Percentiles rank a stretch among this genome's conserved stretches.
Evolutionary conservation across 2,888 invertebrate species (phyloP).

Genomic region (Trichogramma dendrolimi): DNA sequence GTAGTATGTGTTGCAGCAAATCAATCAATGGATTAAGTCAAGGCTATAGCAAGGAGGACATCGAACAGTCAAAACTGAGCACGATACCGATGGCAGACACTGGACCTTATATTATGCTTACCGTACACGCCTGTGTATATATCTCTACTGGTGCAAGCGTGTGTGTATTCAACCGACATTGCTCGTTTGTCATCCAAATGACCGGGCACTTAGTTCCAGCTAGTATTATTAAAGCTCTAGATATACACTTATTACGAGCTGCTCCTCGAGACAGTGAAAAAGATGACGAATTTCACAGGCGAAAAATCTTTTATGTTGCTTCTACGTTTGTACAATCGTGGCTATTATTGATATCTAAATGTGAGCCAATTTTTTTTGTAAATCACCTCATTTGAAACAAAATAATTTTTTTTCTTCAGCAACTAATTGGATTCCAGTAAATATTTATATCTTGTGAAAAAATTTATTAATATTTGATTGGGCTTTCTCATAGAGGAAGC

Average conservation of each 20-base stretch:
- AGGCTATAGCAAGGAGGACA: conserved; percentile 18
- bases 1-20: conserved; percentile 39
- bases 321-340: too few relatives aligned
- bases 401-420: too few relatives aligned
- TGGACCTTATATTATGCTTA: not conserved
- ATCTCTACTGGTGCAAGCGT: conserved; percentile 9
- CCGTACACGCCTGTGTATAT: conserved; percentile 21
- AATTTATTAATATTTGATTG: too few relatives aligned
- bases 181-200: conserved; percentile 52
- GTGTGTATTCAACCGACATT: conserved; percentile 38
- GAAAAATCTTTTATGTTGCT: not conserved
- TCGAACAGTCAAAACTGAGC: conserved; percentile 7
- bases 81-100: conserved; percentile 19
- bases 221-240: conserved; percentile 17
- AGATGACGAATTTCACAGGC: conserved; percentile 27
- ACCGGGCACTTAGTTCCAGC: conserved; percentile 46
- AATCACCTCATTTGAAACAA: too few relatives aligned
- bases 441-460: too few relatives aligned
- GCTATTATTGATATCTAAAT: too few relatives aligned
- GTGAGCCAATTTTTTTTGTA: too few relatives aligned
- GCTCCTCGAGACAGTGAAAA: conserved; percentile 2
- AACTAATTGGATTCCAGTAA: too few relatives aligned
- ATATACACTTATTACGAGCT: not conserved
- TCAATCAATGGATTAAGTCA: conserved; percentile 49
- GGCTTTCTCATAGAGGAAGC: too few relatives aligned